phyloP scores from a whole-genome alignment of 1,140 invertebrate species.

The Trichoplusia ni region DNA sequence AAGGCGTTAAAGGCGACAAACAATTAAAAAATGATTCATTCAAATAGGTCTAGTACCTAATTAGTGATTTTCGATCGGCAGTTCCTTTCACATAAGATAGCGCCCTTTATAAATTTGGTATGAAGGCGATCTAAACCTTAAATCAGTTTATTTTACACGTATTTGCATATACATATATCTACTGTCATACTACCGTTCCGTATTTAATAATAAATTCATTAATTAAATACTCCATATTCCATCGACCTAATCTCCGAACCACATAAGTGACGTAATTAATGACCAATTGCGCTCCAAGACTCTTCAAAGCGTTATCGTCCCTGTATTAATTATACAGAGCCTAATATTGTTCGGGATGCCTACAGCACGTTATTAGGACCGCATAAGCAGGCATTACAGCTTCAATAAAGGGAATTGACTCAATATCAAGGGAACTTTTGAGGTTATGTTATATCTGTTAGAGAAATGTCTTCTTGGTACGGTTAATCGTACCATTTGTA shows the following conservation, averaged over 20 bases:
- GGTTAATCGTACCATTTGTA: not conserved
- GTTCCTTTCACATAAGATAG: too few species aligned
- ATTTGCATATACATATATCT: too few species aligned
- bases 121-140: too few species aligned
- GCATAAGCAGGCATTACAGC: not conserved
- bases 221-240: too few species aligned
- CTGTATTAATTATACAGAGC: constrained; percentile 20
- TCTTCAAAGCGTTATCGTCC: constrained; percentile 1
- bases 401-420: constrained; percentile 2
- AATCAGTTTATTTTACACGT: too few species aligned
- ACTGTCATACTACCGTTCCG: too few species aligned
- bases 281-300: not conserved
- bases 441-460: constrained; percentile 5
- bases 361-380: constrained; percentile 6
- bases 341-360: constrained; percentile 21
- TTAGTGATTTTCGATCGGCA: too few species aligned
- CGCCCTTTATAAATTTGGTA: too few species aligned
- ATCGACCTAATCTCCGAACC: not conserved
- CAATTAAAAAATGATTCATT: too few species aligned
- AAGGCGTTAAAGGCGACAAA: too few species aligned
- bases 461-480: constrained; percentile 8
- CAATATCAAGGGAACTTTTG: not conserved
- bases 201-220: not conserved
- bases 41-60: too few species aligned
- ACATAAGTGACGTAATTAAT: constrained; percentile 25